phyloP scores from a whole-genome alignment of 1,140 invertebrate genomes.

The Lepidurus arcticus region DNA sequence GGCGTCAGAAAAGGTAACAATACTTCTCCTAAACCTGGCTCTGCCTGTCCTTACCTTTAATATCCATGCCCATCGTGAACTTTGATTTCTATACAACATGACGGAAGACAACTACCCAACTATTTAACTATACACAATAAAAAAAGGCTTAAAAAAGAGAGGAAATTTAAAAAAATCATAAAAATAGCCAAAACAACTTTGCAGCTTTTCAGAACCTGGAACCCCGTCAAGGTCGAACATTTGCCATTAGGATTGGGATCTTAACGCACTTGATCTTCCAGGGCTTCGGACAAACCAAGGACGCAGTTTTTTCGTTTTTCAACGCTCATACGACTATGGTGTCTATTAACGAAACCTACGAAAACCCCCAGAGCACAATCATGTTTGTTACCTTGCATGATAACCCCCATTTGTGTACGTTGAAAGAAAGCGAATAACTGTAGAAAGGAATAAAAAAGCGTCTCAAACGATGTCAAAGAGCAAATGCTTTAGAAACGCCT shows the following conservation, averaged over 20 bases:
- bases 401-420: too few relatives aligned
- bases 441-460: too few relatives aligned
- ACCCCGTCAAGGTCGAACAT: background rate
- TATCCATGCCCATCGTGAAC: background rate
- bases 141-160: background rate
- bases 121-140: background rate
- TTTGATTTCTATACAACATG: background rate
- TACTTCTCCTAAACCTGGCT: too few relatives aligned
- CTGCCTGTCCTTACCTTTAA: too few relatives aligned
- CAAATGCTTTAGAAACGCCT: too few relatives aligned
- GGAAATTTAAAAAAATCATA: background rate
- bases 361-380: background rate
- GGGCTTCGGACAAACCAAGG: background rate
- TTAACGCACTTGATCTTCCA: background rate
- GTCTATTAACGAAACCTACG: background rate
- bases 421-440: too few relatives aligned
- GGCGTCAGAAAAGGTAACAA: too few relatives aligned
- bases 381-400: too few relatives aligned
- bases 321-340: background rate
- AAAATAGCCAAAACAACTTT: background rate
- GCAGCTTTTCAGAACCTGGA: background rate
- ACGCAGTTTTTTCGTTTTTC: background rate
- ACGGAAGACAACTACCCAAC: background rate
- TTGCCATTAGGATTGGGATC: background rate
- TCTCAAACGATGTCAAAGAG: too few relatives aligned